Base-by-base conservation (phyloP, 2,113 vertebrate species). In the Progne subis region DNA sequence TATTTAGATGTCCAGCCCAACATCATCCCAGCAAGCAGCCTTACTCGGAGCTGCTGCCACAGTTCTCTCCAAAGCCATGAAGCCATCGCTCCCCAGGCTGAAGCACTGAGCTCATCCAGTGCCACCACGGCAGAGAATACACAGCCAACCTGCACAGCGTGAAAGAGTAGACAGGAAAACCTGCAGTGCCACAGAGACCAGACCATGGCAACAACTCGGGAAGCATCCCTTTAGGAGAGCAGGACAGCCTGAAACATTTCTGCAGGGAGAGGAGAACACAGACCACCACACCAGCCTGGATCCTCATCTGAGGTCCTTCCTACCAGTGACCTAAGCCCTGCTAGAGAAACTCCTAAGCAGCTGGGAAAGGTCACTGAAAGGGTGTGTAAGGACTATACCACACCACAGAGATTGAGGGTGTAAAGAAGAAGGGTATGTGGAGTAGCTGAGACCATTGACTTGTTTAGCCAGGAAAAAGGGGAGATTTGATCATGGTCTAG, bases 61-160 rank as follows among this genome's bases (percentile, higher is more conserved):
- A 10, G 20, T 14, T 4, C 44, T 64, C 32, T 49, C 59, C 32
- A 28, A 82, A 47, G 34, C n/a, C 49, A 29, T 8, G 13, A 15
- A 34, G 59, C 29, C 49, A 44, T 1, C 0, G 0, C 12, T 8
- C 11, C 25, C 25, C 63, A 64, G 68, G 20, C n/a, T 11, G 8
- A 52, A 14, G 32, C 23, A 10, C n/a, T 6, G 68, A 59, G 77
- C n/a, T 41, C 16, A 21, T 10, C 18, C 50, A 18, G 37, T 28
- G n/a, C 56, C 68, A 67, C 44, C 12, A 6, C 1, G 3, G 61
- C 8, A 72, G 52, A 64, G 53, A 34, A 55, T 25, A 65, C 68
- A 32, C 8, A 72, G 41, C n/a, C 50, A 86, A 10, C 14, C n/a
- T 20, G 29, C 41, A 43, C 19, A 15, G 19, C 0, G 0, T 13